Conservation (phyloP, 2,113 vertebrate species). For the Dinomys branickii region DNA sequence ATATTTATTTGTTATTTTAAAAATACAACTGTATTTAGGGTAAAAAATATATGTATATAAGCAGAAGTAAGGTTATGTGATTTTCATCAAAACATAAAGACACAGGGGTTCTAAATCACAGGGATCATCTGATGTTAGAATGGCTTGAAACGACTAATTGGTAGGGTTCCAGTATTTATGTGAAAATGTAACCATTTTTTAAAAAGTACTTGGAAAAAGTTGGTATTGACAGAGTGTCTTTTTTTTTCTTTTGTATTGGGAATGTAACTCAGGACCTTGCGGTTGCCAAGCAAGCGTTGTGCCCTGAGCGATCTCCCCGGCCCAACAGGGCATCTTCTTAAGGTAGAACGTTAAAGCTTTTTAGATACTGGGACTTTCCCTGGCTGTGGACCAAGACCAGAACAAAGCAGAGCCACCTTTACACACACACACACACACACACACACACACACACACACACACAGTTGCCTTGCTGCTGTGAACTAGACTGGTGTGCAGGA, state of each 20-base stretch:
- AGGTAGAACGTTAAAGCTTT: neutral
- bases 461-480: slow-evolving; percentile 21
- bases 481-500: slow-evolving; percentile 46
- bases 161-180: slow-evolving; percentile 66
- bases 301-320: no score
- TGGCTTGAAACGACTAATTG: slow-evolving; percentile 51
- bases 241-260: no score
- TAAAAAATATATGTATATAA: neutral
- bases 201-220: neutral
- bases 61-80: neutral
- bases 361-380: neutral
- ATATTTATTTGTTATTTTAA: neutral
- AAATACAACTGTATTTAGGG: neutral
- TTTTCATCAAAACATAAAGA: slow-evolving; percentile 62
- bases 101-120: neutral
- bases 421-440: neutral
- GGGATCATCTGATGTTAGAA: slow-evolving; percentile 65
- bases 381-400: neutral
- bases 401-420: neutral
- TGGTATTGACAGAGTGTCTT: neutral
- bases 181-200: slow-evolving; percentile 60
- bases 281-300: no score
- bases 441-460: neutral
- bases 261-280: no score
- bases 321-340: neutral